Percentiles rank a stretch among this genome's conserved stretches.
Evolutionary conservation across 2,113 vertebrate genomes (phyloP).

Genomic region (Myodes glareolus): DNA sequence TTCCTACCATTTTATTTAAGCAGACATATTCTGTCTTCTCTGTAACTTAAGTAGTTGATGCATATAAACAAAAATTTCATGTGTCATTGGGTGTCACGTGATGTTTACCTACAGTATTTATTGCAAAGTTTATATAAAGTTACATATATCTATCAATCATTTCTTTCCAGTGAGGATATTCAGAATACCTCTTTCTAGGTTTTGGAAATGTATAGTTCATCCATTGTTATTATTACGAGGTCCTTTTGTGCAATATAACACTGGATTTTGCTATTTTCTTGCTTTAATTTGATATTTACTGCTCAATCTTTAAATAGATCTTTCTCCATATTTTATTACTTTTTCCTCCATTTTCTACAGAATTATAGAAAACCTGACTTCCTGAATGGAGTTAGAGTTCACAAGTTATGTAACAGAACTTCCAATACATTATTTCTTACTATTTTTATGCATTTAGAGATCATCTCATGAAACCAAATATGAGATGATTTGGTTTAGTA

Average conservation of each 20-base stretch:
- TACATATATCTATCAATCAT: not conserved
- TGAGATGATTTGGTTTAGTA: conserved; percentile 36
- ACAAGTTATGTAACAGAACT: not conserved
- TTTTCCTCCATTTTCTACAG: not conserved
- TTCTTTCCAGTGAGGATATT: not conserved
- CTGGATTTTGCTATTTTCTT: not conserved
- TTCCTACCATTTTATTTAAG: not conserved
- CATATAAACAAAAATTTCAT: not conserved
- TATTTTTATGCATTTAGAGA: not conserved
- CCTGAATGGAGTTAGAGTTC: not conserved
- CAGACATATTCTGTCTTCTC: not conserved
- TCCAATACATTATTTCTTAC: not conserved
- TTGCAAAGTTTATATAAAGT: not conserved
- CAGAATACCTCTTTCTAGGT: not conserved
- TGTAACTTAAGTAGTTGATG: not conserved
- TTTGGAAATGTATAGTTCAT: not conserved
- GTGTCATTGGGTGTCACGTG: not conserved
- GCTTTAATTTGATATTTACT: not conserved
- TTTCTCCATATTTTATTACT: not conserved
- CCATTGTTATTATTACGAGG: not conserved
- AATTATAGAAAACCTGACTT: not conserved
- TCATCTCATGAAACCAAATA: not conserved
- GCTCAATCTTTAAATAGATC: rapidly evolving
- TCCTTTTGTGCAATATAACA: rapidly evolving
- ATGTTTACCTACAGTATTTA: not conserved